These are phyloP conservation scores for Acrossocheilus wenchowensis DNA, from an alignment of 2,797 vertebrate genomes.

Conservation along the genomic window DNA sequence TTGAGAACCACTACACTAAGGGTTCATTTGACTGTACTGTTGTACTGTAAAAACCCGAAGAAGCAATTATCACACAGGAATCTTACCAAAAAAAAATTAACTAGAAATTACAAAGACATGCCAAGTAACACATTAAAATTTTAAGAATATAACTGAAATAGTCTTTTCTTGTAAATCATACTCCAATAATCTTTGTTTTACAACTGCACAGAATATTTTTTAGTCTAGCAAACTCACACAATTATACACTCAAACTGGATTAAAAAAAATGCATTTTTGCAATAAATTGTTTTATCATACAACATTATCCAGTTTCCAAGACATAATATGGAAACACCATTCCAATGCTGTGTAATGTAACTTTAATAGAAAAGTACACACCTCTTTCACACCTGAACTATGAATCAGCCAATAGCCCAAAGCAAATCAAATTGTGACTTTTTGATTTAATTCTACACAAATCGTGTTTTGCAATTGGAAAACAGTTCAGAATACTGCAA, in stretches of 20 bases:
- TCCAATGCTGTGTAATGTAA: conserved; percentile 10
- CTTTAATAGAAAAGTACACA: not conserved
- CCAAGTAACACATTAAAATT: not conserved
- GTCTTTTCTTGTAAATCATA: too few relatives aligned
- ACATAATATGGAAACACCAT: not conserved
- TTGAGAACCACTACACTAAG: not conserved
- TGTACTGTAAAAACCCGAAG: too few relatives aligned
- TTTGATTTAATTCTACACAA: not conserved
- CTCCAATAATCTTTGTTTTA: too few relatives aligned
- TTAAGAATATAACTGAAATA: too few relatives aligned
- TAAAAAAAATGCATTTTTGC: not conserved
- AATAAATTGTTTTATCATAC: not conserved
- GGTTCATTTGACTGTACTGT: too few relatives aligned
- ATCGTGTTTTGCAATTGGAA: not conserved
- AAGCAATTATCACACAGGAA: too few relatives aligned
- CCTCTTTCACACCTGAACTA: not conserved
- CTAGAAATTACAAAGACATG: too few relatives aligned
- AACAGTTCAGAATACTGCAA: not conserved
- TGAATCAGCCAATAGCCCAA: not conserved
- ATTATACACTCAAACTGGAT: not conserved
- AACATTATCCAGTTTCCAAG: not conserved
- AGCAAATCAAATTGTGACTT: conserved; percentile 1
- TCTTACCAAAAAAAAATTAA: too few relatives aligned
- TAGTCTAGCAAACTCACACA: not conserved
- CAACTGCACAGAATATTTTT: too few relatives aligned